Conservation (phyloP, 2,888 invertebrate genomes). For the Cerceris ruficornis region DNA sequence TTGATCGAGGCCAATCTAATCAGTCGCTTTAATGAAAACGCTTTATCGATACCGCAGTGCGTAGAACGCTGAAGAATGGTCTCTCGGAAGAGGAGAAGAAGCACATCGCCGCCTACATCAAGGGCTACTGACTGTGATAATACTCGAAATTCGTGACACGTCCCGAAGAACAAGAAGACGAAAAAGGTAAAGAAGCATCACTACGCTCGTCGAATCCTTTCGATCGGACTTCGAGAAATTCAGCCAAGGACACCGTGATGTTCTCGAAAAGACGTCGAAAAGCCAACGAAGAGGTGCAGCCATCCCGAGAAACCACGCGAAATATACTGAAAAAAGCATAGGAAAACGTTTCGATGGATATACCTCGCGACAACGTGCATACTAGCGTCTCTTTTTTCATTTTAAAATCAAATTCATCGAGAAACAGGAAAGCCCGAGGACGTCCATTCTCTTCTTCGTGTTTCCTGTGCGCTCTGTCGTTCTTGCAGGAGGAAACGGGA, state of each 20-base stretch:
- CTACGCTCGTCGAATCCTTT: conserved; percentile 28
- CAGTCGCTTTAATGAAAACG: not conserved
- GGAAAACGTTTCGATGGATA: conserved; percentile 34
- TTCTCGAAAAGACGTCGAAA: conserved; percentile 8
- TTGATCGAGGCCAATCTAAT: not conserved
- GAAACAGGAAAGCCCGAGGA: conserved; percentile 17
- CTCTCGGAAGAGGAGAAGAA: conserved; percentile 91
- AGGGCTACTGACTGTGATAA: conserved; percentile 85
- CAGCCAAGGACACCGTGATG: conserved; percentile 41
- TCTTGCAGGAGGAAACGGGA: conserved; percentile 4
- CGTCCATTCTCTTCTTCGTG: conserved; percentile 26
- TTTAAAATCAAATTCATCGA: not conserved
- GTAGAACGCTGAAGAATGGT: conserved; percentile 91
- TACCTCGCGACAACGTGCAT: conserved; percentile 6
- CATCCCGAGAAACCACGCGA: conserved; percentile 8
- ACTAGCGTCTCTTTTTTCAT: not conserved
- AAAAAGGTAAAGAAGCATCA: conserved; percentile 20
- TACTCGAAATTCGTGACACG: conserved; percentile 62
- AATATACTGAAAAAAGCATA: conserved; percentile 35
- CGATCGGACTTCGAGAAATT: conserved; percentile 23
- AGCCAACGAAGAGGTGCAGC: conserved; percentile 5
- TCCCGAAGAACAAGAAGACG: conserved; percentile 47
- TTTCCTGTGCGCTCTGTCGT: conserved; percentile 36
- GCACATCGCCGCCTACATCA: conserved; percentile 88
- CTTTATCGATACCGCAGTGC: conserved; percentile 84